Evolutionary conservation across 2,797 vertebrate genomes (phyloP).

Genomic region (Kryptopterus vitreolus): DNA sequence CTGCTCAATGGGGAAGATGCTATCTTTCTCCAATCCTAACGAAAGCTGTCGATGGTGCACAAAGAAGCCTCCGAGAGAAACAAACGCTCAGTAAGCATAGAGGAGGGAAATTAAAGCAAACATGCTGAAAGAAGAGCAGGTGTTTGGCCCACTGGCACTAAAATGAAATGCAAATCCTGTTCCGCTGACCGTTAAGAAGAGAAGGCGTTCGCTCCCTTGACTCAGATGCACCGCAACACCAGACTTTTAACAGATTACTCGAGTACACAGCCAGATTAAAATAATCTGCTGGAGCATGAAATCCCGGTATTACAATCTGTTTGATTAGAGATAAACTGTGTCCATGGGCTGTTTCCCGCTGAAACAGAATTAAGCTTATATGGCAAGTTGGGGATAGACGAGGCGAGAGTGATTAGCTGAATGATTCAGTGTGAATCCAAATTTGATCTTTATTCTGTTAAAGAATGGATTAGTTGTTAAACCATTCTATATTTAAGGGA

Average conservation of each 20-base stretch:
- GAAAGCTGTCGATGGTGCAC: not conserved
- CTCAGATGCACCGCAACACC: constrained; percentile 18
- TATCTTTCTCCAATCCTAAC: not conserved
- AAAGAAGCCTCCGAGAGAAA: not conserved
- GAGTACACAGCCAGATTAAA: constrained; percentile 49
- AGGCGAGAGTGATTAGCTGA: not conserved
- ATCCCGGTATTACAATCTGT: constrained; percentile 11
- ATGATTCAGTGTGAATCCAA: not conserved
- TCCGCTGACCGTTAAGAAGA: constrained; percentile 31
- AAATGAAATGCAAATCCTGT: constrained; percentile 54
- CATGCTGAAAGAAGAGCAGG: constrained; percentile 26
- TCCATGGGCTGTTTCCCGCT: not conserved
- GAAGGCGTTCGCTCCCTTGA: not conserved
- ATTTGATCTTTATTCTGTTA: not conserved
- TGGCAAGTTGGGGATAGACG: not conserved
- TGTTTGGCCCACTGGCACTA: constrained; percentile 27
- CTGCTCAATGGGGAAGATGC: not conserved
- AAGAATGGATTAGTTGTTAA: not conserved
- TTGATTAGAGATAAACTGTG: constrained; percentile 20
- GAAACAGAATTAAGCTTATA: constrained; percentile 5
- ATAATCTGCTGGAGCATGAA: constrained; percentile 41
- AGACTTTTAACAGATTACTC: constrained; percentile 43
- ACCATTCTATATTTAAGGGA: not conserved
- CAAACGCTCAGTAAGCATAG: constrained; percentile 14
- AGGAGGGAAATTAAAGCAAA: not conserved